A percentile compares a stretch with the other conserved stretches of the same genome.
Evolutionary conservation across 2,113 vertebrate species (phyloP).

Genomic region (Eurypyga helias): DNA sequence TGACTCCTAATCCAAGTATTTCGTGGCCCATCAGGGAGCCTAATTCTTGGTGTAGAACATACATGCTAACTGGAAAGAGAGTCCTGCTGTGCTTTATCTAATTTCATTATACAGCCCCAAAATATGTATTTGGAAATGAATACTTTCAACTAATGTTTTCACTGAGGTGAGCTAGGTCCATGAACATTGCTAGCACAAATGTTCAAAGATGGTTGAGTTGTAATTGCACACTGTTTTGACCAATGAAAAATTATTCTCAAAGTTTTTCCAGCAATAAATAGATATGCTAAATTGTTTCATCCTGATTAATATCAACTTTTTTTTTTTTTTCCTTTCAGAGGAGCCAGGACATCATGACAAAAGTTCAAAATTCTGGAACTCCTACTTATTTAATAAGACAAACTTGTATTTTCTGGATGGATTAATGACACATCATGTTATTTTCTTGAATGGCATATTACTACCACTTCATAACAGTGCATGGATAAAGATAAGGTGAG

Average conservation of each 20-base stretch:
- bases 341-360: background rate
- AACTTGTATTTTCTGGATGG: background rate
- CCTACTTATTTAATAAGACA: background rate
- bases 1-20: background rate
- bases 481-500: background rate
- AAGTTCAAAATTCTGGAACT: background rate
- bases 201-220: background rate
- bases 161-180: background rate
- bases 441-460: background rate
- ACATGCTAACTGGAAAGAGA: background rate
- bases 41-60: background rate
- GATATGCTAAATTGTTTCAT: background rate
- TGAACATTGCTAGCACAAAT: background rate
- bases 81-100: background rate
- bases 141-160: background rate
- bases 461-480: background rate
- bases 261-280: background rate
- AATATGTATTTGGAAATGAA: background rate
- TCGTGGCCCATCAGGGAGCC: background rate
- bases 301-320: background rate
- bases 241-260: background rate
- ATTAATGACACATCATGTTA: fast-evolving
- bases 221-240: background rate
- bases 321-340: background rate
- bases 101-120: background rate